Conservation (phyloP, 1,140 invertebrate genomes). For the Cydia fagiglandana region DNA sequence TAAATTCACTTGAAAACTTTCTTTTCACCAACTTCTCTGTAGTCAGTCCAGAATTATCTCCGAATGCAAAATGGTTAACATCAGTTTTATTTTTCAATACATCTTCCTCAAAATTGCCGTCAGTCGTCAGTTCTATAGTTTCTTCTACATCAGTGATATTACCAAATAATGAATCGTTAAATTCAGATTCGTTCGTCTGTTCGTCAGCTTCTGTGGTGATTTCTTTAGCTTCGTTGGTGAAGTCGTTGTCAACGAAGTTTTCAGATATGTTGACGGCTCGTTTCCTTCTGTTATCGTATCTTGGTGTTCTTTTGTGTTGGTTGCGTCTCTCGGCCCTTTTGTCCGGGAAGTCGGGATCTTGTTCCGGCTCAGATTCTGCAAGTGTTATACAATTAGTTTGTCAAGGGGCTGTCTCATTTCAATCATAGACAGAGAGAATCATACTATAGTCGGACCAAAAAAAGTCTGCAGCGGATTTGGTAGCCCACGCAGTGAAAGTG, state of each 20-base stretch:
- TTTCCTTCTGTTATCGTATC: slow-evolving; percentile 41
- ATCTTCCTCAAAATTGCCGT: not conserved
- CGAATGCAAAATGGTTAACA: slow-evolving; percentile 38
- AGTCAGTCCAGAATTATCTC: slow-evolving; percentile 34
- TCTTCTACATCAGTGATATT: not conserved
- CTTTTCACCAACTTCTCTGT: not conserved
- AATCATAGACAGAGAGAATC: too few species aligned
- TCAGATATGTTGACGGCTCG: slow-evolving; percentile 50
- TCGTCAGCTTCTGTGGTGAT: not conserved
- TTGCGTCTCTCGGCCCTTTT: not conserved
- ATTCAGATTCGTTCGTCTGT: not conserved
- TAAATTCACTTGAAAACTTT: slow-evolving; percentile 34
- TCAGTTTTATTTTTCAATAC: not conserved
- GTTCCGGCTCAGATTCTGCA: slow-evolving; percentile 39
- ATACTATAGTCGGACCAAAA: too few species aligned
- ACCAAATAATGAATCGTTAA: not conserved
- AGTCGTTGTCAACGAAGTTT: slow-evolving; percentile 41
- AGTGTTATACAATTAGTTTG: not conserved
- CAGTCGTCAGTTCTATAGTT: not conserved
- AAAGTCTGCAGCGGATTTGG: too few species aligned
- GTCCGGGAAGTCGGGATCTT: not conserved
- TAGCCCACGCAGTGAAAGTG: too few species aligned
- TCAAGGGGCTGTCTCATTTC: too few species aligned
- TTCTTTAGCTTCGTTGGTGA: slow-evolving; percentile 15
- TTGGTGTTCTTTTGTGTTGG: slow-evolving; percentile 33